Base-by-base conservation (phyloP, 2,113 vertebrate genomes). In the Tonatia bakeri region DNA sequence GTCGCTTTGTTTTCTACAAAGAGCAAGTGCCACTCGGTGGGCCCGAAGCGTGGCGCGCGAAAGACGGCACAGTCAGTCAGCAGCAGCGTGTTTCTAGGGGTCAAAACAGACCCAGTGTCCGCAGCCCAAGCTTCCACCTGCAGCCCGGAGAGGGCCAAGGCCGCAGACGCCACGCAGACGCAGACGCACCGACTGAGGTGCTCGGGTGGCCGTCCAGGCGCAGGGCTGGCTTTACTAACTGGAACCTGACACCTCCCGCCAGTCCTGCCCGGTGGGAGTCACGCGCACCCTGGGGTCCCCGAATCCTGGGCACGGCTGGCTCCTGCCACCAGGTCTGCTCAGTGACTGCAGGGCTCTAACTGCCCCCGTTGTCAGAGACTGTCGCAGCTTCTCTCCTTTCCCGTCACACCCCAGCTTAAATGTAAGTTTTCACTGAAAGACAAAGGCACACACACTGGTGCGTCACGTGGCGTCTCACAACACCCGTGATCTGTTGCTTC, bases 381-480 rank as follows among this genome's bases (percentile, higher is more conserved):
- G 7, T 6, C 26, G 0, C 40, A n/a, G 54, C 84, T 31, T 26
- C 54, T 12, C 1, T 9, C 40, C 7, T 31, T 36, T 28, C 38
- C 52, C 70, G 0, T 5, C 17, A 72, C 8, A 54, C 3, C 24
- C 2, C 59, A 24, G n/a, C 61, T 40, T 17, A 47, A 20, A 45
- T 5, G 12, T 17, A n/a, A 85, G 45, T 17, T 70, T 64, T 31
- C 10, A 36, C 24, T 54, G 31, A 22, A 28, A 54, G 45, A 65
- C 9, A 24, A 14, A 1, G 0, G n/a, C 36, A 24, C 4, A 1
- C 16, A 4, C 8, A 70, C 1, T n/a, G 38, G 67, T 12, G 16
- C 0, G 26, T 9, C 75, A 33, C 15, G 1, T 17, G 70, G 40
- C 7, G 20, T 15, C n/a, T 38, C 12, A 40, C 0, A 5, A 33